A percentile compares a stretch with the other conserved stretches of the same genome.
These are phyloP conservation scores for Caranx ignobilis DNA, from an alignment of 2,113 vertebrate species.

Conservation along the genomic window DNA sequence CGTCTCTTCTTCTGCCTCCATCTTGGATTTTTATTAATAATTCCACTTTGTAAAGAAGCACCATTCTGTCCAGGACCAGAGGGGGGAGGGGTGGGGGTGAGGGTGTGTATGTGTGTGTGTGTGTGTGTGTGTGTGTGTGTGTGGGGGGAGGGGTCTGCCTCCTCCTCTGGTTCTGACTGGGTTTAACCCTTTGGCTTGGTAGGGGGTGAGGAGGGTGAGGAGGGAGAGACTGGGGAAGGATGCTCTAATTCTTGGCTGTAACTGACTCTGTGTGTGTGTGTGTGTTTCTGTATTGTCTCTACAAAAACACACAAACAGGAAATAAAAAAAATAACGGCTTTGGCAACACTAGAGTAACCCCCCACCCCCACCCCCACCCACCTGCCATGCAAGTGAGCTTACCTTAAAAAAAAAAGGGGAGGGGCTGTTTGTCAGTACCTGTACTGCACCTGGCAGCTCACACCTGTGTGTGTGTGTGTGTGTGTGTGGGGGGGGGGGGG, in stretches of 20 bases:
- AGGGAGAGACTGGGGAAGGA: slow-evolving; percentile 17
- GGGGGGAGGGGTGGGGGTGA: neutral
- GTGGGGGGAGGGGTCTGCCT: slow-evolving; percentile 4
- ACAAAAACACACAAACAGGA: slow-evolving; percentile 60
- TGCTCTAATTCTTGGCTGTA: slow-evolving; percentile 67
- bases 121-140: too few species aligned
- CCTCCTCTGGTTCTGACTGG: slow-evolving; percentile 19
- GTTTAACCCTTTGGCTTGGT: slow-evolving; percentile 5
- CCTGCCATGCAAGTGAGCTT: slow-evolving; percentile 63
- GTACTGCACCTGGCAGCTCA: slow-evolving; percentile 37
- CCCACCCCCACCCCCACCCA: too few species aligned
- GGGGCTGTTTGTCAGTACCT: slow-evolving; percentile 22
- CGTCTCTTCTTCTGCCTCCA: neutral
- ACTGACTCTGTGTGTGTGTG: slow-evolving; percentile 52
- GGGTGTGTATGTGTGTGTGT: too few species aligned
- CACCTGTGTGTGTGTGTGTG: too few species aligned
- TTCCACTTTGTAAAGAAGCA: slow-evolving; percentile 44
- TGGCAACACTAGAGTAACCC: slow-evolving; percentile 76
- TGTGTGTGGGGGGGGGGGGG: too few species aligned
- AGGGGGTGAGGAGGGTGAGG: neutral
- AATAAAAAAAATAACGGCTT: slow-evolving; percentile 69
- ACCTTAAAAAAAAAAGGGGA: slow-evolving; percentile 31
- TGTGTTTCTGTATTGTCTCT: slow-evolving; percentile 44
- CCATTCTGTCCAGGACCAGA: slow-evolving; percentile 48
- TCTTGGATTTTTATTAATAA: neutral